A percentile compares a stretch with the other conserved stretches of the same genome.
These are phyloP conservation scores for Drosophila hydei DNA, from an alignment of 1,140 invertebrate species.

Conservation along the genomic window DNA sequence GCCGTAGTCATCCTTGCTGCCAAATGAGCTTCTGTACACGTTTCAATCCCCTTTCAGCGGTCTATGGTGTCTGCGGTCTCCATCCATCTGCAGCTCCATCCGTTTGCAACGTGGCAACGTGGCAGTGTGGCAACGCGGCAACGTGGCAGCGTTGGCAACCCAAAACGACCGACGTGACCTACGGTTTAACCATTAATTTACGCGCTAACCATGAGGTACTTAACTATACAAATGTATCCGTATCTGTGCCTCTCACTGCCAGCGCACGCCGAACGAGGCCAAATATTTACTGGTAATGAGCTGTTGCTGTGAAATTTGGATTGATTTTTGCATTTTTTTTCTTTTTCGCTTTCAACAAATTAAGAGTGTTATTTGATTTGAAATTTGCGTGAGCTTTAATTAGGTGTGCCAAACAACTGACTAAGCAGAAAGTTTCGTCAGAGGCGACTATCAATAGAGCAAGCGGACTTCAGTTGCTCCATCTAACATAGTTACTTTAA, in stretches of 20 bases:
- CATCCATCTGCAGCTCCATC: conserved; percentile 8
- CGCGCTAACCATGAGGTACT: conserved; percentile 77
- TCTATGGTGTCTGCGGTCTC: conserved; percentile 15
- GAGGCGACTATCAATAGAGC: neutral
- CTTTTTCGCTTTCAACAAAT: neutral
- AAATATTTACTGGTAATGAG: conserved; percentile 77
- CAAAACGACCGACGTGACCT: conserved; percentile 44
- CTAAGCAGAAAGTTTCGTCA: neutral
- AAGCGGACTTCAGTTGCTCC: neutral
- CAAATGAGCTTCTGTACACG: conserved; percentile 32
- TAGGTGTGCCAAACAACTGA: neutral
- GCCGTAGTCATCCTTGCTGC: conserved; percentile 1
- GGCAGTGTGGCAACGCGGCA: conserved; percentile 15
- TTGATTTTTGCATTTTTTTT: conserved; percentile 10
- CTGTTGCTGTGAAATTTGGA: conserved; percentile 54
- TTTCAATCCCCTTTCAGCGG: conserved; percentile 11
- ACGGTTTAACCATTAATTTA: conserved; percentile 78
- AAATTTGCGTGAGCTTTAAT: conserved; percentile 5
- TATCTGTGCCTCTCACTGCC: conserved; percentile 52
- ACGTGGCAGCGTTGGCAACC: conserved; percentile 43
- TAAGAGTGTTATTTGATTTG: neutral
- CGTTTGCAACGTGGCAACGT: conserved; percentile 40
- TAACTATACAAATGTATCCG: conserved; percentile 75
- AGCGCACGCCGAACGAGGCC: no score
- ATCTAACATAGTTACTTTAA: neutral